phyloP scores from a whole-genome alignment of 2,797 vertebrate species.

The Crypturellus tataupa region DNA sequence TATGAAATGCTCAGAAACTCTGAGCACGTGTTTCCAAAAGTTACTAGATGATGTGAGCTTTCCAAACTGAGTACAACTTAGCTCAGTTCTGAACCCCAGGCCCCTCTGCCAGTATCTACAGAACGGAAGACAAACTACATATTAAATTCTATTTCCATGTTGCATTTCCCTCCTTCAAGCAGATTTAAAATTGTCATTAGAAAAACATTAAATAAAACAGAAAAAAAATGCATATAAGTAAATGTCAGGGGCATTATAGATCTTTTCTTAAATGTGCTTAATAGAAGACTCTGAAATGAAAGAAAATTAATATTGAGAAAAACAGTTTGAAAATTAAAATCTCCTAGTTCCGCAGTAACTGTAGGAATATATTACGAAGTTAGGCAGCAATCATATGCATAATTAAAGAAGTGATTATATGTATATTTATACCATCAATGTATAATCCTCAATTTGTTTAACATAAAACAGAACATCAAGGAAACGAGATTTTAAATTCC shows the following conservation, averaged over 20 bases:
- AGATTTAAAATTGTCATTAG: slow-evolving; percentile 31
- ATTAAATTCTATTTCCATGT: slow-evolving; percentile 35
- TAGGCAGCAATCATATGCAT: slow-evolving; percentile 74
- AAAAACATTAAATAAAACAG: slow-evolving; percentile 48
- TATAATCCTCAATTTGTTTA: slow-evolving; percentile 76
- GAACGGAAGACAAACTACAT: slow-evolving; percentile 24
- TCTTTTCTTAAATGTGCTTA: slow-evolving; percentile 18
- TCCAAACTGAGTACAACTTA: neutral
- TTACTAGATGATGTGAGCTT: neutral
- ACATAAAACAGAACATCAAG: slow-evolving; percentile 75
- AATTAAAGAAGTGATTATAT: slow-evolving; percentile 80
- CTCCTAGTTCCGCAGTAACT: slow-evolving; percentile 68
- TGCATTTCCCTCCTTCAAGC: slow-evolving; percentile 33
- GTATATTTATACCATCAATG: slow-evolving; percentile 79
- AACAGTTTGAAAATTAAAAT: slow-evolving; percentile 71
- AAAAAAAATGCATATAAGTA: slow-evolving; percentile 34
- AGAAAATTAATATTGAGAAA: slow-evolving; percentile 61
- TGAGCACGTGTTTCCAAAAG: rapidly evolving
- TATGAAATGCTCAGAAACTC: neutral
- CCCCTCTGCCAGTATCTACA: slow-evolving; percentile 6
- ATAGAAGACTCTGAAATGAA: slow-evolving; percentile 41
- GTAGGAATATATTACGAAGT: slow-evolving; percentile 62
- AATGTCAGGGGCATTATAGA: neutral
- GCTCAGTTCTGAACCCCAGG: neutral
- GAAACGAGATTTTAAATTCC: slow-evolving; percentile 74